A percentile compares a stretch with the other conserved stretches of the same genome.
Evolutionary conservation across 2,113 vertebrate species (phyloP).

Genomic region (Melospiza georgiana): DNA sequence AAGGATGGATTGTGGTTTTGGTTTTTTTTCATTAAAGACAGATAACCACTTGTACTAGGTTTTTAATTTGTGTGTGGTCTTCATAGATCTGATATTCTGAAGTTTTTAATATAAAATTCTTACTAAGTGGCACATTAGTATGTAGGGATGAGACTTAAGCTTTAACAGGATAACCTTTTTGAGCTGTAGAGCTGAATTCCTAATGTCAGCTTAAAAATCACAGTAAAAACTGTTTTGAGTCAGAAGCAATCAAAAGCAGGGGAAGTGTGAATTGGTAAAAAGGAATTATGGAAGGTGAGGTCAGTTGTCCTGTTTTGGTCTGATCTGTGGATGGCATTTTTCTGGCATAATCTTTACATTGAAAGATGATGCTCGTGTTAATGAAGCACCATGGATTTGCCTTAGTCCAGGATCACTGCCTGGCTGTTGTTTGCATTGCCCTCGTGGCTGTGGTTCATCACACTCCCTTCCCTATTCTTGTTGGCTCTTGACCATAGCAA

Average conservation of each 20-base stretch:
- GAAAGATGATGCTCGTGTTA: background rate
- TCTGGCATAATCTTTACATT: background rate
- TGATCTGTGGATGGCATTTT: background rate
- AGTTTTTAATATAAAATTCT: background rate
- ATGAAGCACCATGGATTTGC: background rate
- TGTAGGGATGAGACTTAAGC: background rate
- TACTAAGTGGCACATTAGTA: background rate
- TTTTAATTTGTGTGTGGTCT: background rate
- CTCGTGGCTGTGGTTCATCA: background rate
- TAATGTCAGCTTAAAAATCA: background rate
- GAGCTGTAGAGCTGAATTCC: background rate
- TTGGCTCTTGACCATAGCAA: background rate
- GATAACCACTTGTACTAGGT: background rate
- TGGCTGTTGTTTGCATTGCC: background rate
- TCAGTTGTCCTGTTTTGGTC: background rate
- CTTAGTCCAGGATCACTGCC: background rate
- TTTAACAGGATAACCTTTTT: background rate
- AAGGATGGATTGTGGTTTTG: background rate
- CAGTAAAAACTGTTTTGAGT: background rate
- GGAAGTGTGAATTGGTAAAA: background rate
- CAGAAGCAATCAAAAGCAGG: background rate
- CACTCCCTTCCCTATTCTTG: accelerated
- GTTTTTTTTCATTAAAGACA: background rate
- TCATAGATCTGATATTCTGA: background rate
- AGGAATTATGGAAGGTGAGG: background rate